A percentile compares a stretch with the other conserved stretches of the same genome.
These are phyloP conservation scores for Vesta saturnalis DNA, from an alignment of 2,888 invertebrate genomes.

Conservation along the genomic window DNA sequence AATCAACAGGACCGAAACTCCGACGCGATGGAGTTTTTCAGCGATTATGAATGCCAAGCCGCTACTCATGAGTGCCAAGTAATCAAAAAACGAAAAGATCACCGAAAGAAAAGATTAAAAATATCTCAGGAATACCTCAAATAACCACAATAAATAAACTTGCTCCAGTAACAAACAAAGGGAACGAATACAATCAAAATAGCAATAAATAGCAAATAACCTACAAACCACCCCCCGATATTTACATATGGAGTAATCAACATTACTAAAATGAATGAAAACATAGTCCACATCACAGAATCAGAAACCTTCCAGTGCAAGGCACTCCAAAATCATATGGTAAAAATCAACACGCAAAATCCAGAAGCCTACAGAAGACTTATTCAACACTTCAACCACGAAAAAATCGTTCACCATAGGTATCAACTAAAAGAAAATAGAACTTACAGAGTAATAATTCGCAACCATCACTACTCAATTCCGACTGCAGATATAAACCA, in stretches of 20 bases:
- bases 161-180: neutral
- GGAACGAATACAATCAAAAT: neutral
- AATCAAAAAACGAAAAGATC: neutral
- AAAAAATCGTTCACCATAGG: too few species aligned
- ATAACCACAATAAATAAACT: neutral
- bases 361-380: too few species aligned
- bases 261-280: too few species aligned
- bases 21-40: neutral
- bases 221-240: neutral
- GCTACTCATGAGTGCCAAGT: neutral
- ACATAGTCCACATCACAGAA: too few species aligned
- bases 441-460: neutral
- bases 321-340: too few species aligned
- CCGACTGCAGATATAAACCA: neutral
- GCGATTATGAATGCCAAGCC: neutral
- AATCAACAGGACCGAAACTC: neutral
- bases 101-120: neutral
- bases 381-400: too few species aligned
- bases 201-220: neutral
- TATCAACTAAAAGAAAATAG: neutral
- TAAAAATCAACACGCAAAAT: too few species aligned
- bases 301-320: too few species aligned
- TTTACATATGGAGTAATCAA: neutral
- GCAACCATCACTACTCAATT: neutral
- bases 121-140: neutral